Conservation (phyloP, 1,140 invertebrate species). For the Leptestheria dahalacensis region DNA sequence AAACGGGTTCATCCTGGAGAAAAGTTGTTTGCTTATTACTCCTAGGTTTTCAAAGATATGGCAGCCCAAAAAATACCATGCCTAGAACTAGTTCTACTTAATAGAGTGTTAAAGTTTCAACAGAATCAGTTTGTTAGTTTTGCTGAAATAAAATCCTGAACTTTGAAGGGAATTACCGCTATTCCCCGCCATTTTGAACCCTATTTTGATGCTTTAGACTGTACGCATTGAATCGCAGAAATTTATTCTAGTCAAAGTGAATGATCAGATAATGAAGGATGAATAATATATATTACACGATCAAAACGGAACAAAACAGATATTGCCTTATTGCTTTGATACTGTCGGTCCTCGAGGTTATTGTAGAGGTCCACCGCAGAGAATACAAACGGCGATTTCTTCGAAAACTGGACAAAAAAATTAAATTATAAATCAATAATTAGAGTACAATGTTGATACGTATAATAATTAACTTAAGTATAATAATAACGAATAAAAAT, state of each 20-base stretch:
- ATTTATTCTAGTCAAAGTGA: background rate
- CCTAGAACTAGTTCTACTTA: too few relatives aligned
- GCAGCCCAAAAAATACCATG: too few relatives aligned
- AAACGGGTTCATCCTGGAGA: too few relatives aligned
- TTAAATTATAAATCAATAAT: background rate
- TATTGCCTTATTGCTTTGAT: background rate
- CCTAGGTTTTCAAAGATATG: too few relatives aligned
- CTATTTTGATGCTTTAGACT: too few relatives aligned
- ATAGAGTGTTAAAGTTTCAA: too few relatives aligned
- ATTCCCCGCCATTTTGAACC: too few relatives aligned
- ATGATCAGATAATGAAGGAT: background rate
- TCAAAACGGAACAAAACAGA: background rate
- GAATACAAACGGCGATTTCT: background rate
- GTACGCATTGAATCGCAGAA: too few relatives aligned
- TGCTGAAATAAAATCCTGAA: too few relatives aligned
- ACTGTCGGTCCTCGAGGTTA: background rate
- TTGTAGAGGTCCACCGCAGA: conserved; percentile 4
- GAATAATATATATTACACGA: background rate
- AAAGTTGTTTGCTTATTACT: too few relatives aligned
- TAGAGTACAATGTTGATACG: background rate
- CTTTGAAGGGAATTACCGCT: too few relatives aligned
- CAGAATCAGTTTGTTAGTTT: too few relatives aligned
- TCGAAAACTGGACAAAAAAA: background rate
- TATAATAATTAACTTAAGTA: background rate
- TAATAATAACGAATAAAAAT: background rate